Conservation (phyloP, 2,888 invertebrate species). For the Hirtodrosophila confusa region DNA sequence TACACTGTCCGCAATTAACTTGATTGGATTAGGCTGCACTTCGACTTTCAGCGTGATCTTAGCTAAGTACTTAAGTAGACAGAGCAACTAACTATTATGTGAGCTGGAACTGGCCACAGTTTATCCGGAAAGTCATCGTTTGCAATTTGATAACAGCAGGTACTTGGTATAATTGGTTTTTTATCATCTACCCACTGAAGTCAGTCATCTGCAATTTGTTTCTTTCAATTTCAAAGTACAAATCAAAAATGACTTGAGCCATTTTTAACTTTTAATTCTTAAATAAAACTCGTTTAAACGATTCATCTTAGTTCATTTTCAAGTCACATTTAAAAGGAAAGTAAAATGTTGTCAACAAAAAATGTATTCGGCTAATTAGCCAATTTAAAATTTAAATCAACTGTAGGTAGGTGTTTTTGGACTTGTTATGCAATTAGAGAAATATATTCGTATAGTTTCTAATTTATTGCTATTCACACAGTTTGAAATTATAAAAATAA, state of each 20-base stretch:
- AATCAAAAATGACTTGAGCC: background rate
- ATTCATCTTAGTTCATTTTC: background rate
- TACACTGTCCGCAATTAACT: constrained; percentile 36
- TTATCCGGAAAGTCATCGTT: constrained; percentile 12
- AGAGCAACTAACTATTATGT: background rate
- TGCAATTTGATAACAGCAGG: constrained; percentile 5
- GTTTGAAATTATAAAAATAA: too few species aligned
- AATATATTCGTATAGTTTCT: background rate
- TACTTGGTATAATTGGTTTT: constrained; percentile 10
- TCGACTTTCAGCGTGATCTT: constrained; percentile 10
- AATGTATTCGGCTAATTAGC: background rate
- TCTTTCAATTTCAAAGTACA: background rate
- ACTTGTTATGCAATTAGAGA: too few species aligned
- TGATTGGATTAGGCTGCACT: constrained; percentile 33
- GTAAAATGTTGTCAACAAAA: constrained; percentile 10
- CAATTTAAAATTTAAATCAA: constrained; percentile 17
- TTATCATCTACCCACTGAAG: background rate
- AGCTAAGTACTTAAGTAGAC: constrained; percentile 11
- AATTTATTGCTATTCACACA: background rate
- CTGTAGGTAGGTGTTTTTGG: too few species aligned
- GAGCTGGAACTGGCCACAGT: constrained; percentile 1
- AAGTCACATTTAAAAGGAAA: constrained; percentile 5
- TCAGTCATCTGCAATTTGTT: background rate
- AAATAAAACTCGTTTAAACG: background rate
- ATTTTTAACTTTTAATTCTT: too few species aligned